Evolutionary conservation across 2,113 vertebrate genomes (phyloP), one percentile per base, ranked within the genome.

Genomic region (Heliornis fulica): DNA sequence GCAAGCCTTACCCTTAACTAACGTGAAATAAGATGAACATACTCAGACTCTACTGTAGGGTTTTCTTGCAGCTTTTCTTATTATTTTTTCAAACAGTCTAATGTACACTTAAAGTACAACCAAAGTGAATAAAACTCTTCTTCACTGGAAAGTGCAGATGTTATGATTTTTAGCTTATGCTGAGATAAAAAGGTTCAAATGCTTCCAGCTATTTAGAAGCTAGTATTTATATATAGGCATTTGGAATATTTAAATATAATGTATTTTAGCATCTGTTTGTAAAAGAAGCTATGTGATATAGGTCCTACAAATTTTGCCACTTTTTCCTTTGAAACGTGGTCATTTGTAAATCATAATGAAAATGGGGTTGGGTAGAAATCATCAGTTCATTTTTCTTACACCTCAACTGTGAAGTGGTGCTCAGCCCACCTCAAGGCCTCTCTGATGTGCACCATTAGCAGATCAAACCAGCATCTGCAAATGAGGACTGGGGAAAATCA

Each of bases 1-100:
- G 11, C 92, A 93, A 92, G 64, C 69, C 48, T 95, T 89, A 86
- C 51, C 75, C 93, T 96, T 96, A 96, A 96, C 81, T 93, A 97
- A 94, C 43, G 83, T 68, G 76, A 94, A 93, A 94, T 83, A 65
- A 96, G 94, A 94, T 94, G 96, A 96, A 95, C 2, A 4, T 45
- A 75, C 74, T 90, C 72, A 76, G 80, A 32, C 23, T 84, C 60
- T 41, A 2, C 54, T 71, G 60, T 50, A 54, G 66, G 57, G n/a
- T 91, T 96, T 93, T 83, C 56, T 64, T 53, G 66, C n/a, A 83
- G 71, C 43, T 69, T 92, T 96, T 84, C 71, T 88, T 53, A 64
- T 75, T 81, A 86, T 4, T 45, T 89, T 96, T 87, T 88, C 87
- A 86, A 92, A 78, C 15, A 63, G 68, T 32, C 38, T 90, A 70